phyloP scores from a whole-genome alignment of 2,888 invertebrate species.

The Polia nebulosa region DNA sequence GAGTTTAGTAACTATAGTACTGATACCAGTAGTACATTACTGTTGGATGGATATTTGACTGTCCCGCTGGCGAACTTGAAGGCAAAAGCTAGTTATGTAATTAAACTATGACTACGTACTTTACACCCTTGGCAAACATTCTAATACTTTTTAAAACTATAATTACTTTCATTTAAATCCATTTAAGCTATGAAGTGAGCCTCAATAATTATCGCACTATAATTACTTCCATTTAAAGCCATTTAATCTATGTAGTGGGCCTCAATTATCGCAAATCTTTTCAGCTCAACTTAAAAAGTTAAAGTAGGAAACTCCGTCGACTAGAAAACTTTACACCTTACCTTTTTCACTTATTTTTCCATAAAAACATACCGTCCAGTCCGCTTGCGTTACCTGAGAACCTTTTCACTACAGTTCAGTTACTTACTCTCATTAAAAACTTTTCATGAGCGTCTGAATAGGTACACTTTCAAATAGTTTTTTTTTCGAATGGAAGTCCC shows the following conservation, averaged over 20 bases:
- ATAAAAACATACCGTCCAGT: conserved; percentile 32
- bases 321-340: conserved; percentile 21
- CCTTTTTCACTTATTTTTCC: conserved; percentile 27
- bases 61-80: not conserved
- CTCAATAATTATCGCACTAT: not conserved
- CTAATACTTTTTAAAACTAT: not conserved
- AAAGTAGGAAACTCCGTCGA: conserved; percentile 8
- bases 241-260: not conserved
- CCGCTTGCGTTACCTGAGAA: conserved; percentile 20
- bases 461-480: conserved; percentile 9
- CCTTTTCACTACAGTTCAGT: conserved; percentile 42
- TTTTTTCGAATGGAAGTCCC: conserved; percentile 10
- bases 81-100: not conserved
- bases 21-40: not conserved
- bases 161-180: not conserved
- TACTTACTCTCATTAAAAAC: conserved; percentile 57
- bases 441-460: conserved; percentile 44
- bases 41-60: not conserved
- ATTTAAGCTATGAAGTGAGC: not conserved
- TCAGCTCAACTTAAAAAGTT: conserved; percentile 13
- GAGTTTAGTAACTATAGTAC: not conserved
- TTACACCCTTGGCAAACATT: conserved; percentile 10
- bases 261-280: not conserved
- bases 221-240: not conserved
- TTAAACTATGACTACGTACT: not conserved